A percentile compares a stretch with the other conserved stretches of the same genome.
Evolutionary conservation across 2,888 invertebrate genomes (phyloP).

Genomic region (Caenorhabditis sp.): DNA sequence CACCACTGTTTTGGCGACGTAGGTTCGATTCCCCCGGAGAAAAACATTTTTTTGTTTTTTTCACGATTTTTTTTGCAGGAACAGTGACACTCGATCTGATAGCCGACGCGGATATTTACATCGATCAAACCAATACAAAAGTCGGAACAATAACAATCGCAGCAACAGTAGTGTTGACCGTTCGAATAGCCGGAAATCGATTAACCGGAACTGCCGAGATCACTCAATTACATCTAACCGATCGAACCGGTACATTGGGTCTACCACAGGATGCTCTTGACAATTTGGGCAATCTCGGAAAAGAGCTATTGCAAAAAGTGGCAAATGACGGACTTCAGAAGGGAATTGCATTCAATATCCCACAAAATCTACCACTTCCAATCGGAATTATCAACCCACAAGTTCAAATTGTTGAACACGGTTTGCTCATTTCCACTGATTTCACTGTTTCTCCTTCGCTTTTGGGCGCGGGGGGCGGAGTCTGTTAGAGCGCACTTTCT

Average conservation of each 20-base stretch:
- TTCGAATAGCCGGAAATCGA: conserved; percentile 46
- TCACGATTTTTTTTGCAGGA: no score
- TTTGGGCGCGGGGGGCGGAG: conserved; percentile 40
- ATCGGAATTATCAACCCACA: conserved; percentile 62
- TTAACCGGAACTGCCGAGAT: conserved; percentile 59
- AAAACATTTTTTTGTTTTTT: no score
- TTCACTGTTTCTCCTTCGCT: conserved; percentile 62
- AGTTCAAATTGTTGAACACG: conserved; percentile 65
- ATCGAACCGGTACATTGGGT: conserved; percentile 50
- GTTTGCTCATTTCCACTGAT: conserved; percentile 63
- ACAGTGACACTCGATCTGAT: conserved; percentile 59
- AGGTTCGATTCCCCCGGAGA: no score
- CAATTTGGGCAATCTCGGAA: conserved; percentile 68
- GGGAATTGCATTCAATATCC: conserved; percentile 61
- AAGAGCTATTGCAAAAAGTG: conserved; percentile 64
- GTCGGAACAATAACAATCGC: conserved; percentile 63
- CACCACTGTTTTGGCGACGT: no score
- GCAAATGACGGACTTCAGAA: conserved; percentile 65
- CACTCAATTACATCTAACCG: conserved; percentile 53
- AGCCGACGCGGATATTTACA: conserved; percentile 64
- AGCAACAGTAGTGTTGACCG: conserved; percentile 53
- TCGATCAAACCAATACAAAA: conserved; percentile 58
- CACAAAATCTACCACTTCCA: conserved; percentile 58
- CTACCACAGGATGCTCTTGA: conserved; percentile 68
- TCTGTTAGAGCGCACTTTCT: neutral